These are phyloP conservation scores for Sesia bembeciformis DNA, from an alignment of 2,888 invertebrate genomes.

Conservation along the genomic window DNA sequence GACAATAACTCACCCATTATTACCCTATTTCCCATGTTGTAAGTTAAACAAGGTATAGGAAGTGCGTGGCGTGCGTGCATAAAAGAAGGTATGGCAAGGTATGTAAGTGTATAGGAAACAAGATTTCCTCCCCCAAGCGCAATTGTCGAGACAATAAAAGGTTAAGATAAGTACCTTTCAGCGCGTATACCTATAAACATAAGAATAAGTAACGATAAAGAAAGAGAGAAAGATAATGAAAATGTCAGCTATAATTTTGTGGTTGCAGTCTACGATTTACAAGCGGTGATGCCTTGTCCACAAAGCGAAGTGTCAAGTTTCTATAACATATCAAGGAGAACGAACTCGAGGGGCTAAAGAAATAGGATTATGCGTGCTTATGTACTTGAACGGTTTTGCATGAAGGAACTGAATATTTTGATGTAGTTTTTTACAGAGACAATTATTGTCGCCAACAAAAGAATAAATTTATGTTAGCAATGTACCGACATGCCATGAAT, in stretches of 20 bases:
- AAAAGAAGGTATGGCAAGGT: no score
- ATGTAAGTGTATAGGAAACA: no score
- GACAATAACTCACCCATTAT: no score
- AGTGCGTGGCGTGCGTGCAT: no score
- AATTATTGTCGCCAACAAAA: constrained; percentile 11
- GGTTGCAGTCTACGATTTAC: background rate
- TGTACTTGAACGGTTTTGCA: constrained; percentile 3
- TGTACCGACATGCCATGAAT: constrained; percentile 7
- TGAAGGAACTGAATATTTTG: constrained; percentile 2
- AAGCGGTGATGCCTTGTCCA: constrained; percentile 15
- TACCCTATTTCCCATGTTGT: no score
- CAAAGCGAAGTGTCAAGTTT: constrained; percentile 14
- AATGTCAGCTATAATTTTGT: background rate
- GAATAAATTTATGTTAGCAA: constrained; percentile 9
- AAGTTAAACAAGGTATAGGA: no score
- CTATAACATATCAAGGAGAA: constrained; percentile 8
- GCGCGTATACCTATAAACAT: no score
- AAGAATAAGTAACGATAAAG: background rate
- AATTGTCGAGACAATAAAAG: no score
- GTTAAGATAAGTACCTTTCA: no score
- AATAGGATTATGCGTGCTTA: constrained; percentile 8
- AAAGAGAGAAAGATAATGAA: no score
- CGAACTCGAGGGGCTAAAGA: constrained; percentile 7
- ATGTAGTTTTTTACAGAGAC: constrained; percentile 8
- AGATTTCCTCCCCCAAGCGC: no score